These are phyloP conservation scores for Alauda arvensis DNA, from an alignment of 2,797 vertebrate species.

Conservation along the genomic window DNA sequence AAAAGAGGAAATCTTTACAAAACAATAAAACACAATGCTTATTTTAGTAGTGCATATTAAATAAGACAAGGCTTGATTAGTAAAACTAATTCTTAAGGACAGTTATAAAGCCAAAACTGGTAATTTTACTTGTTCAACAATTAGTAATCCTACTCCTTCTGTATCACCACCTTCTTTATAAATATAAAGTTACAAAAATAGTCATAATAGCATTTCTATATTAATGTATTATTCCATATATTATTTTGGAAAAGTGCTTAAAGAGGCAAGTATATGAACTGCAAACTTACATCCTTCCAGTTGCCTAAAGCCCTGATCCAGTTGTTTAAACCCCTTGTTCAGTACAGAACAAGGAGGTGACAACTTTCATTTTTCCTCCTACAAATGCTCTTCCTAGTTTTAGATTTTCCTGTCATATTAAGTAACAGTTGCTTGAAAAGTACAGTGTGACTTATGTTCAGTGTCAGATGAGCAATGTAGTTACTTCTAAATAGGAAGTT, in stretches of 20 bases:
- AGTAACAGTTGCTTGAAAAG: conserved; percentile 40
- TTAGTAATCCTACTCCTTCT: not conserved
- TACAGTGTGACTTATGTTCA: conserved; percentile 23
- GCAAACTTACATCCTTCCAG: conserved; percentile 14
- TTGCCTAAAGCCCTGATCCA: not conserved
- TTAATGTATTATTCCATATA: not conserved
- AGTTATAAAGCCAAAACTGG: not conserved
- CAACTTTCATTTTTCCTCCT: not conserved
- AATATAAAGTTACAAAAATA: conserved; percentile 64
- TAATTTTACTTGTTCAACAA: not conserved
- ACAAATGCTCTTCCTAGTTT: not conserved
- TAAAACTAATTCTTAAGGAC: not conserved
- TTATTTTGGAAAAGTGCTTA: conserved; percentile 35
- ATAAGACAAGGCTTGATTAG: not conserved
- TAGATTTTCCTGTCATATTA: not conserved
- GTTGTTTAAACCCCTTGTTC: not conserved
- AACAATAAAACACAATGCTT: not conserved
- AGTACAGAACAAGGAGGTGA: conserved; percentile 1
- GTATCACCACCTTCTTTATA: not conserved
- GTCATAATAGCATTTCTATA: not conserved
- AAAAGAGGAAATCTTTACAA: conserved; percentile 1
- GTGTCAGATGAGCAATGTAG: not conserved
- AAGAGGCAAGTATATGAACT: not conserved
- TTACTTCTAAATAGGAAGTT: conserved; percentile 28
- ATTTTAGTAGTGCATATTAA: conserved; percentile 5